Conservation (phyloP, 53 echinoderm and acorn worm species). For the Arbacia lixula region DNA sequence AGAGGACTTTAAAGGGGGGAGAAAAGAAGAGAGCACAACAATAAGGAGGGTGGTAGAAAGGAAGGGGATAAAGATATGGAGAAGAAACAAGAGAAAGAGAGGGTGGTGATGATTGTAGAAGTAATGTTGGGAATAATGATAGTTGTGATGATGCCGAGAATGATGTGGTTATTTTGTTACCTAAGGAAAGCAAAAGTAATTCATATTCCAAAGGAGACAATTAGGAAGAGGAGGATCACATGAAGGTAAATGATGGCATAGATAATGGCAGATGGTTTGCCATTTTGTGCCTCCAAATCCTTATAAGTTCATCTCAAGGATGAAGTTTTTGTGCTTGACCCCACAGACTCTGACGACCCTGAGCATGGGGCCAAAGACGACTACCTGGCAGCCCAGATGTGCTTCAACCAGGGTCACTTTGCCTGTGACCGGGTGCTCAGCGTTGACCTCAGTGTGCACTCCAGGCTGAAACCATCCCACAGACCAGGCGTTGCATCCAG, state of each 20-base stretch:
- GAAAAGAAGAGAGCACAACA: too few relatives aligned
- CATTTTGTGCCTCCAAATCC: not conserved
- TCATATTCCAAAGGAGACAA: too few relatives aligned
- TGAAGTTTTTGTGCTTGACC: too few relatives aligned
- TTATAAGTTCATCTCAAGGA: too few relatives aligned
- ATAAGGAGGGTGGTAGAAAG: too few relatives aligned
- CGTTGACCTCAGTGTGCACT: constrained; percentile 77
- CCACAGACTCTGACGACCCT: constrained; percentile 43
- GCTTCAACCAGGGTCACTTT: constrained; percentile 89
- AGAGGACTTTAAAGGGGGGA: too few relatives aligned
- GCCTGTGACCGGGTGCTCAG: constrained; percentile 82
- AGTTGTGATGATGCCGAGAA: not conserved
- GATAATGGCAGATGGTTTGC: not conserved
- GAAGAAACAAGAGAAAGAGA: too few relatives aligned
- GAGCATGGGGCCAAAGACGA: constrained; percentile 79
- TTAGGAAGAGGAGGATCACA: too few relatives aligned
- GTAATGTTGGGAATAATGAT: not conserved
- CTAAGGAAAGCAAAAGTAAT: too few relatives aligned
- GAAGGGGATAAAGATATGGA: too few relatives aligned
- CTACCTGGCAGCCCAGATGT: constrained; percentile 83
- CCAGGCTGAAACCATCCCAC: constrained; percentile 78
- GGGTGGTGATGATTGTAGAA: not conserved
- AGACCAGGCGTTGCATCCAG: constrained; percentile 71
- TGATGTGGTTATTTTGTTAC: too few relatives aligned
- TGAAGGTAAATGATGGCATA: too few relatives aligned